Base-by-base conservation (phyloP, 2,113 vertebrate genomes). In the Naja naja region DNA sequence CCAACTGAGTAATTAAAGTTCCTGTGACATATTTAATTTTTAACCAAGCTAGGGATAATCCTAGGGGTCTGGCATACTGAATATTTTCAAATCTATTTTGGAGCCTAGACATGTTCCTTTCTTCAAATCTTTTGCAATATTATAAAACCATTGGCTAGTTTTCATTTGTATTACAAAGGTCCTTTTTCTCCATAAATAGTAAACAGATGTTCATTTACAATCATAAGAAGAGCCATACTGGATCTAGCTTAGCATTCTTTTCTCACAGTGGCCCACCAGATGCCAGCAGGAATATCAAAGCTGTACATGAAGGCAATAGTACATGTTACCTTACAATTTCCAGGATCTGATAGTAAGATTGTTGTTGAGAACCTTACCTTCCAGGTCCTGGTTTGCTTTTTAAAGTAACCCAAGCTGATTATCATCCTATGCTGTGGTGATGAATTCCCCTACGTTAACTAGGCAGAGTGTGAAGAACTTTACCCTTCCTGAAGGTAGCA, bases 1-100 rank as follows among this genome's bases (percentile, higher is more conserved):
- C 94, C 94, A 90, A 92, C 39, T 16, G 23, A 60, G 49, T 69
- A 39, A 90, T 93, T 88, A 90, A 93, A 87, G 47, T 87, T 93
- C 34, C 58, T 74, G 9, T 69, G 89, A 18, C 47, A 69, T 81
- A 81, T 81, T 39, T 81, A 69, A 69, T 27, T 92, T 85, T 64
- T 64, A 14, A 64, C 54, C 69, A 54, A 45, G 5, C 11, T 64
- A 47, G 7, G 49, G 34, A 43, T 90, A 60, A 87, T 58, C 23
- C 34, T 45, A 49, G n/a, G 34, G 25, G 69, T 49, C 87, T 64
- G 20, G 45, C 56, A 53, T 60, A 60, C 0, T 49, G 69, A 22
- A 56, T 55, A 22, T 53, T 58, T 90, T 0, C 23, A 27, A 85
- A 90, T 43, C 12, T 25, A 93, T 81, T 47, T 90, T 25, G 52